A percentile compares a stretch with the other conserved stretches of the same genome.
Evolutionary conservation across 2,888 invertebrate genomes (phyloP).

Genomic region (Ophonus ardosiacus): DNA sequence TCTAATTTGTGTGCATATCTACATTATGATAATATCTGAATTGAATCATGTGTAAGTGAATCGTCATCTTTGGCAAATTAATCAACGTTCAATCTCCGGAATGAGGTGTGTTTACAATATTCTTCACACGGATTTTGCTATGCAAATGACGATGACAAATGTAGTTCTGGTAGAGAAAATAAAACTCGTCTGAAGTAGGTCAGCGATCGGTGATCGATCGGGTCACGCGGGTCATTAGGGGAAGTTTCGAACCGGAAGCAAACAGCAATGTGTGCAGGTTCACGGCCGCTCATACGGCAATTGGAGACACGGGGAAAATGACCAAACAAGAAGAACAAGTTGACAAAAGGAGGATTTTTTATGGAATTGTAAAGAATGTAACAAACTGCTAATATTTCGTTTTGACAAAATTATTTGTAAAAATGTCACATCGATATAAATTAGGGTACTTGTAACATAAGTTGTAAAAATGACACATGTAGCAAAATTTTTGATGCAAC

Average conservation of each 20-base stretch:
- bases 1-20: neutral
- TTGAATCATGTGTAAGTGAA: neutral
- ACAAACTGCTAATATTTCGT: too few species aligned
- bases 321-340: too few species aligned
- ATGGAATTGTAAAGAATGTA: too few species aligned
- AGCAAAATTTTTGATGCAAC: too few species aligned
- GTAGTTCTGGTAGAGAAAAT: constrained; percentile 40
- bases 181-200: constrained; percentile 58
- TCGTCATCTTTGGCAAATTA: constrained; percentile 10
- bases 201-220: constrained; percentile 60
- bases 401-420: too few species aligned
- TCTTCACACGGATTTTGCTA: constrained; percentile 27
- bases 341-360: too few species aligned
- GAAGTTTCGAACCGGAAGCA: constrained; percentile 57
- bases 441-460: too few species aligned
- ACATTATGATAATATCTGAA: neutral
- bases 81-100: constrained; percentile 25
- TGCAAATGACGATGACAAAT: constrained; percentile 58
- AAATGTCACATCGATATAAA: too few species aligned
- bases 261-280: constrained; percentile 50
- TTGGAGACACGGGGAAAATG: too few species aligned
- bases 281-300: neutral
- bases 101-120: neutral
- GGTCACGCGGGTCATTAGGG: constrained; percentile 58
- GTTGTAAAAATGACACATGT: too few species aligned